Evolutionary conservation across 1,140 invertebrate genomes (phyloP).

Genomic region (Chelonus insularis): DNA sequence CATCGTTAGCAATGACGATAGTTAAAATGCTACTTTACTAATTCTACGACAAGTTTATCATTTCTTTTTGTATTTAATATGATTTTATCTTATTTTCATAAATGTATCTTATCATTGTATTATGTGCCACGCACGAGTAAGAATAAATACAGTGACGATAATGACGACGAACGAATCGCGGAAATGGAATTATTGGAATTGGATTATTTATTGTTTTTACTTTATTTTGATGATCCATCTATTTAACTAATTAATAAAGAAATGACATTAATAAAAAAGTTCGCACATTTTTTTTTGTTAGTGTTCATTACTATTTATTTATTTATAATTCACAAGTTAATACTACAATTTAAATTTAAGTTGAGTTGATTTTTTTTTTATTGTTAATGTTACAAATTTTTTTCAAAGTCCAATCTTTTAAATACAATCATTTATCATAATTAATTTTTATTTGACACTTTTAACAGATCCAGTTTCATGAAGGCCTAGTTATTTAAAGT

Average conservation of each 20-base stretch:
- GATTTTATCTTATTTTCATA: constrained; percentile 12
- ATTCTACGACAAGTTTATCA: background rate
- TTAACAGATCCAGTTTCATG: background rate
- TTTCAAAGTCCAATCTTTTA: too few relatives aligned
- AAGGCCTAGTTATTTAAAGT: background rate
- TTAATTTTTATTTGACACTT: background rate
- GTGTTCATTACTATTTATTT: too few relatives aligned
- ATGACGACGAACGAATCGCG: background rate
- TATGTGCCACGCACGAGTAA: background rate
- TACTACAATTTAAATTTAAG: too few relatives aligned
- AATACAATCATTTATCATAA: background rate
- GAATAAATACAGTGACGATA: background rate
- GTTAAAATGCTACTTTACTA: background rate
- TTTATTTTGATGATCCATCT: background rate
- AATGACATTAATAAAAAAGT: too few relatives aligned
- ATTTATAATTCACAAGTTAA: too few relatives aligned
- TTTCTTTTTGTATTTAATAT: background rate
- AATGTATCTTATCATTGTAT: background rate
- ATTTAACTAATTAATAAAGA: too few relatives aligned
- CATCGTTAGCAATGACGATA: background rate
- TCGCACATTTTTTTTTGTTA: too few relatives aligned
- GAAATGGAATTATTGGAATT: constrained; percentile 9
- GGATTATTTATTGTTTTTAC: background rate
- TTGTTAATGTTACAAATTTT: too few relatives aligned
- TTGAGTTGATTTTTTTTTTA: too few relatives aligned